Evolutionary conservation across 2,113 vertebrate species (phyloP).

Genomic region (Hiodon alosoides): DNA sequence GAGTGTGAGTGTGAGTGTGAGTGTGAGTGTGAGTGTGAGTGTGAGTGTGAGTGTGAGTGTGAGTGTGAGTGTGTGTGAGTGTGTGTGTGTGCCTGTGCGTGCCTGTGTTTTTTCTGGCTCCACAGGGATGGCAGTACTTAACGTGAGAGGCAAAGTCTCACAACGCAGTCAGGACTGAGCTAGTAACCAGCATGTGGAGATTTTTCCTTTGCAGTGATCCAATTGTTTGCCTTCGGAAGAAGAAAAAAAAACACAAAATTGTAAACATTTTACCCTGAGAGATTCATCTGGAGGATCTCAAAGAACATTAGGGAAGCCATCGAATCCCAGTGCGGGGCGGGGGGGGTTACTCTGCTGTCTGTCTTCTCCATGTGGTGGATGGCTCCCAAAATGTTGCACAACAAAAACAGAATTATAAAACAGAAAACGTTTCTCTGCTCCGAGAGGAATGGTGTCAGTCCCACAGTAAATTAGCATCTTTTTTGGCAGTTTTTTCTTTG

Average conservation of each 20-base stretch:
- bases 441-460: slow-evolving; percentile 33
- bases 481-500: slow-evolving; percentile 26
- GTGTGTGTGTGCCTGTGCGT: too few species aligned
- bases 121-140: neutral
- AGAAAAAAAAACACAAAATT: slow-evolving; percentile 11
- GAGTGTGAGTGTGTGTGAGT: too few species aligned
- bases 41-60: too few species aligned
- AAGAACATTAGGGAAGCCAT: slow-evolving; percentile 28
- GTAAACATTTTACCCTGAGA: slow-evolving; percentile 12
- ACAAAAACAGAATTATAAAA: slow-evolving; percentile 32
- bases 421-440: slow-evolving; percentile 35
- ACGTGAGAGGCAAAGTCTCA: neutral
- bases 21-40: too few species aligned
- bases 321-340: slow-evolving; percentile 28
- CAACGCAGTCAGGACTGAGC: neutral
- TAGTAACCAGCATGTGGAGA: neutral
- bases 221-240: neutral
- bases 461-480: slow-evolving; percentile 35
- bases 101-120: neutral
- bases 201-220: slow-evolving; percentile 10
- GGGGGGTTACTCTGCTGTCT: slow-evolving; percentile 34
- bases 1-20: too few species aligned
- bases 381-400: slow-evolving; percentile 41
- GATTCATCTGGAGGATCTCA: slow-evolving; percentile 33
- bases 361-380: slow-evolving; percentile 34